Base-by-base conservation (phyloP, 2,113 vertebrate genomes). In the Tretioscincus oriximinensis region DNA sequence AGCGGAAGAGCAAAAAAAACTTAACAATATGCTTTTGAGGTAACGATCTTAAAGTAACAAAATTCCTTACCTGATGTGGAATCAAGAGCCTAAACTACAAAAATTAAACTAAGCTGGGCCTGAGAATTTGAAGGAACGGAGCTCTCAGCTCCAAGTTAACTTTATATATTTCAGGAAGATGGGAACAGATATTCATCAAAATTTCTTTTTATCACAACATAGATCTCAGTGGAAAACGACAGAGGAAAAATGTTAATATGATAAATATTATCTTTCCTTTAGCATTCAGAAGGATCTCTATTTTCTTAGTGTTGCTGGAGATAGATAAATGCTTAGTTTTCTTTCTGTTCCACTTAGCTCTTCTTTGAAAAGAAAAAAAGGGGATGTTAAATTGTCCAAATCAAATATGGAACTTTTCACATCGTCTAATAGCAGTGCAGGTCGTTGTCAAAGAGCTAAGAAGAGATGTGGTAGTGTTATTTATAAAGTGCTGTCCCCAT, bases 401-500 rank as follows among this genome's bases (percentile, higher is more conserved):
- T 54, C 35, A 76, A 1, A 16, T 41, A 31, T 51, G 26, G 47
- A 26, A 78, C 81, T 82, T 71, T 77, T 63, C 79, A 78, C 24
- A 5, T 6, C 63, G 63, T 12, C 71, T 45, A 29, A 63, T 67
- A 28, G 76, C 35, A 71, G 5, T 70, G 63, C 77, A 31, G 14
- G 9, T 75, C 24, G 63, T 22, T 82, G 73, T 16, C 78, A 81
- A 81, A 83, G 69, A 20, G 69, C 47, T 1, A 82, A 31, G 76
- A 21, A 79, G 84, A 58, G 54, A 58, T 5, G 18, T 58, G 69
- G 2, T 0, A 73, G 1, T 47, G 69, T 82, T 14, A 5, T 74
- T 68, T 84, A 78, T 22, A 73, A 84, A 87, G 0, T 84, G 81
- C 78, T 80, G 74, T 67, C 5, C 54, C 41, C 22, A 29, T n/a